phyloP scores from a whole-genome alignment of 1,140 invertebrate genomes.

The Macrobrachium rosenbergii region DNA sequence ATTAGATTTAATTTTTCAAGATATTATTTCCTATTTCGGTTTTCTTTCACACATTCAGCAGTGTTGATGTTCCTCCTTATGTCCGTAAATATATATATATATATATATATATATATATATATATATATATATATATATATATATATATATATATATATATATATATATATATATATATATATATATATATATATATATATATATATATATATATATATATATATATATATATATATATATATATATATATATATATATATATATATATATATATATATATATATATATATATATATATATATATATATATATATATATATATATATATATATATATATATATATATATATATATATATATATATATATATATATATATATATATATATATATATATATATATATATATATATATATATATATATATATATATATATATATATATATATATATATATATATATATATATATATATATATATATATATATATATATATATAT shows the following conservation, averaged over 20 bases:
- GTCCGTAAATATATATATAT: background rate
- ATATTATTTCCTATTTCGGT: background rate
- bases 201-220: constrained; percentile 2
- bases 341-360: no score
- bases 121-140: constrained; percentile 9
- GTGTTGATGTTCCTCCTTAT: background rate
- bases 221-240: constrained; percentile 14
- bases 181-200: background rate
- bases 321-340: no score
- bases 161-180: constrained; percentile 9
- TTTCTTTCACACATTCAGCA: background rate
- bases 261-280: constrained; percentile 17
- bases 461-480: no score
- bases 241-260: constrained; percentile 17
- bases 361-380: no score
- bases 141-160: constrained; percentile 17
- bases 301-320: constrained; percentile 27
- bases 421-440: no score
- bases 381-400: no score
- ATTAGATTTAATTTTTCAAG: background rate
- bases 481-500: no score
- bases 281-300: constrained; percentile 10
- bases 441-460: no score
- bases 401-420: no score
- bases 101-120: background rate